phyloP scores from a whole-genome alignment of 2,113 vertebrate species.

The Stegastes partitus region DNA sequence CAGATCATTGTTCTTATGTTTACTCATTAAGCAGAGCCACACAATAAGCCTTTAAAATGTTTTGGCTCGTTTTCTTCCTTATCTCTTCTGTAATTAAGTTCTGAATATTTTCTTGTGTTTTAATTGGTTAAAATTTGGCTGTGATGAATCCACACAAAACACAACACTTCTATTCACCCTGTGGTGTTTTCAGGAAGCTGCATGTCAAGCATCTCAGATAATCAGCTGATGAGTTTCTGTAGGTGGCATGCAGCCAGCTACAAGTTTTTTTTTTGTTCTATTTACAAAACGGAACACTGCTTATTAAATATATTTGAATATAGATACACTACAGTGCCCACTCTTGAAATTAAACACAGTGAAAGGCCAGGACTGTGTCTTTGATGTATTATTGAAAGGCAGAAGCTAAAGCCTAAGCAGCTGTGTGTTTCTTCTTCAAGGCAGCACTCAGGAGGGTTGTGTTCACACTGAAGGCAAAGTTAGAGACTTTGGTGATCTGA shows the following conservation, averaged over 20 bases:
- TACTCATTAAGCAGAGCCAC: neutral
- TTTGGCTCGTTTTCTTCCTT: too few species aligned
- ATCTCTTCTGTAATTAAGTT: too few species aligned
- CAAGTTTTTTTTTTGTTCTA: neutral
- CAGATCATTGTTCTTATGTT: neutral
- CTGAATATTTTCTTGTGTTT: too few species aligned
- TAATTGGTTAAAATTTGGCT: too few species aligned
- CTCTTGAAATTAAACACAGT: conserved; percentile 1
- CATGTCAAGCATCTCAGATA: too few species aligned
- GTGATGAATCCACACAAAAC: too few species aligned
- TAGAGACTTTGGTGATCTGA: conserved; percentile 42
- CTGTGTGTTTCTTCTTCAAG: conserved; percentile 46
- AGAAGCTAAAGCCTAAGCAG: conserved; percentile 4
- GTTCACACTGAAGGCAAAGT: conserved; percentile 31
- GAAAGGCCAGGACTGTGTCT: conserved; percentile 10
- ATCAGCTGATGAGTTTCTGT: too few species aligned
- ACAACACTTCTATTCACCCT: too few species aligned
- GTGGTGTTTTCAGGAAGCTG: too few species aligned
- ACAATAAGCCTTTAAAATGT: neutral
- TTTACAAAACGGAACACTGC: neutral
- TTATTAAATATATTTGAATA: neutral
- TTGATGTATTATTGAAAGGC: conserved; percentile 25
- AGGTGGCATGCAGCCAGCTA: neutral
- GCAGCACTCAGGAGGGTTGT: conserved; percentile 32
- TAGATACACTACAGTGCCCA: neutral